Base-by-base conservation (phyloP, 2,113 vertebrate genomes). In the Oostethus manadensis region DNA sequence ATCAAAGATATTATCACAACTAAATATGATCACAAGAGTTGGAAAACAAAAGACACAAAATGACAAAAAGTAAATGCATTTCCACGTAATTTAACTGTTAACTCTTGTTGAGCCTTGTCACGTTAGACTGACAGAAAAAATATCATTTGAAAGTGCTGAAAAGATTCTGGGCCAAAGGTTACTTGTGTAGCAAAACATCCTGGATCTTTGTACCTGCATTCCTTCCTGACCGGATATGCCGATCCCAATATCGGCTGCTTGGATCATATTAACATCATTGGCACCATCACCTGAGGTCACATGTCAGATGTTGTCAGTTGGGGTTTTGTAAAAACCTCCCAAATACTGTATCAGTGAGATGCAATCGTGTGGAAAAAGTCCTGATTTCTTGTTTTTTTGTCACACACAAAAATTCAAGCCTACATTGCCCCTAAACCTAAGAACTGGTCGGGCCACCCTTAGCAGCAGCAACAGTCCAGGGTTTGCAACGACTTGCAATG, bases 181-280 rank as follows among this genome's bases (percentile, higher is more conserved):
- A 38, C 3, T 10, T 9, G 35, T 10, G 35, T 2, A 38, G 35
- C 35, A 38, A 51, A 51, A 33, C 21, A 60, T 59, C 22, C 48
- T 1, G 15, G 1, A 43, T 38, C 78, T 68, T 78, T 11, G 48
- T 50, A 99, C 96, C 94, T 99, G 96, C 95, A 98, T 95, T 72
- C 96, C 95, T 83, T 99, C 96, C 79, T 99, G 95, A 26, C 96
- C 94, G 29, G 93, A 93, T 79, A 99, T 93, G 33, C 96, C 95
- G 70, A 98, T 82, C 57, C 96, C 96, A 40, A 97, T 68, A 71
- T 99, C 92, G 49, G 96, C 96, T 68, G 93, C 94, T 71, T 97
- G 96, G 83, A 99, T 98, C 96, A 99, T 98, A 76, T 93, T 95
- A 2, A 98, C 95, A 0, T 99, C 96, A 68, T 91, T 99, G 55